Conservation (phyloP, 2,797 vertebrate genomes). For the Vultur gryphus region DNA sequence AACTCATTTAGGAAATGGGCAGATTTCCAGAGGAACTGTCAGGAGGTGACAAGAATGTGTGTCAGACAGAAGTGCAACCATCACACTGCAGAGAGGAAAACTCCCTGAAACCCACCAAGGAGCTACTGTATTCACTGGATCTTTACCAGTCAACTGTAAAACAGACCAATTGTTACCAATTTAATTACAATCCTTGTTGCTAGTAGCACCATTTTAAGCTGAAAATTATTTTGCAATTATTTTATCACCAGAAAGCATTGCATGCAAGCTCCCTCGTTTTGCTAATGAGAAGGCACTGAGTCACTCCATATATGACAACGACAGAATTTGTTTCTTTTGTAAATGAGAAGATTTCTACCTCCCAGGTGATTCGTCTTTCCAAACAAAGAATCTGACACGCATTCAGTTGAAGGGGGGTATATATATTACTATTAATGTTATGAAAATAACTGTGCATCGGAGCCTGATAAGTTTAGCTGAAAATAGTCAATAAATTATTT, state of each 20-base stretch:
- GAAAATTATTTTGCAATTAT: slow-evolving; percentile 31
- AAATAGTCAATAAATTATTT: slow-evolving; percentile 83
- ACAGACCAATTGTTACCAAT: neutral
- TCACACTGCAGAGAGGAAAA: neutral
- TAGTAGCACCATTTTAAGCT: slow-evolving; percentile 17
- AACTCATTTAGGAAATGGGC: slow-evolving; percentile 26
- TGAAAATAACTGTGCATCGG: slow-evolving; percentile 68
- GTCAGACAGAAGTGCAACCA: neutral
- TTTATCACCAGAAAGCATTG: neutral
- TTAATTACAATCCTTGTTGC: neutral
- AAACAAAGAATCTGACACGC: slow-evolving; percentile 59
- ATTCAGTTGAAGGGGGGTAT: slow-evolving; percentile 4
- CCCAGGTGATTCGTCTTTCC: slow-evolving; percentile 47
- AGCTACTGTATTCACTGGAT: neutral
- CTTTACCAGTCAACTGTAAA: slow-evolving; percentile 19
- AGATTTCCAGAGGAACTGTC: slow-evolving; percentile 9
- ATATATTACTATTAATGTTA: slow-evolving; percentile 64
- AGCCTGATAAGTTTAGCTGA: slow-evolving; percentile 67
- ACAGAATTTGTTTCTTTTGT: slow-evolving; percentile 35
- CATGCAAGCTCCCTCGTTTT: neutral
- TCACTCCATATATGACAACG: neutral
- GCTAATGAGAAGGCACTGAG: neutral
- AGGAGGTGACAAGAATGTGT: neutral
- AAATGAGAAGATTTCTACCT: slow-evolving; percentile 36
- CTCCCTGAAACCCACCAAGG: neutral